Evolutionary conservation across 2,797 vertebrate species (phyloP).

Genomic region (Siniperca undulata): DNA sequence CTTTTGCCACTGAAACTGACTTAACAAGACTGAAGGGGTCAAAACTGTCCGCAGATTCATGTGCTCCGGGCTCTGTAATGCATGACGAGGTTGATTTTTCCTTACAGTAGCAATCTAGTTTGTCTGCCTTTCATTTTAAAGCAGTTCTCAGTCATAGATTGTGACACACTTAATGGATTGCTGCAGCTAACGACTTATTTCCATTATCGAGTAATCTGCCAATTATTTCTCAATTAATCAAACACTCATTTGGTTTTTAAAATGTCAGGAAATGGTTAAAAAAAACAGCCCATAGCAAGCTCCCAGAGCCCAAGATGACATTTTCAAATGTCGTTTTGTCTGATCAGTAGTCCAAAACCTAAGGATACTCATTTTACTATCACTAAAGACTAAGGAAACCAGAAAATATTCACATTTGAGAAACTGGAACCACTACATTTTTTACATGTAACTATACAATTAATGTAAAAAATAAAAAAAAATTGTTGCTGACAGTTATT

Average conservation of each 20-base stretch:
- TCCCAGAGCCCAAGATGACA: neutral
- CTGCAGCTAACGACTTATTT: neutral
- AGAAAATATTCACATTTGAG: too few relatives aligned
- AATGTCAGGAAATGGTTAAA: neutral
- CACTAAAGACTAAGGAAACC: neutral
- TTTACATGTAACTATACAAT: too few relatives aligned
- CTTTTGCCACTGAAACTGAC: neutral
- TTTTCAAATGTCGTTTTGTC: neutral
- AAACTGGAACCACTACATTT: neutral
- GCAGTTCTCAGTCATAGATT: too few relatives aligned
- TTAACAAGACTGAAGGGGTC: neutral
- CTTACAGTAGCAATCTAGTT: neutral
- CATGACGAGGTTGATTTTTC: neutral
- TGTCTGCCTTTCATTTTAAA: neutral
- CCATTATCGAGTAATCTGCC: neutral
- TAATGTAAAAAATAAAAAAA: too few relatives aligned
- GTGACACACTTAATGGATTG: neutral
- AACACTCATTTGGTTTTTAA: neutral
- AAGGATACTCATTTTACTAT: neutral
- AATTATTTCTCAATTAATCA: neutral
- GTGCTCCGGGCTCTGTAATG: neutral
- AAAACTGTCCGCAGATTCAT: neutral
- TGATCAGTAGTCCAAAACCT: neutral
- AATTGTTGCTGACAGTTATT: neutral
- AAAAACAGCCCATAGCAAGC: neutral